Conservation (phyloP, 2,113 vertebrate species). For the Delphinapterus leucas region DNA sequence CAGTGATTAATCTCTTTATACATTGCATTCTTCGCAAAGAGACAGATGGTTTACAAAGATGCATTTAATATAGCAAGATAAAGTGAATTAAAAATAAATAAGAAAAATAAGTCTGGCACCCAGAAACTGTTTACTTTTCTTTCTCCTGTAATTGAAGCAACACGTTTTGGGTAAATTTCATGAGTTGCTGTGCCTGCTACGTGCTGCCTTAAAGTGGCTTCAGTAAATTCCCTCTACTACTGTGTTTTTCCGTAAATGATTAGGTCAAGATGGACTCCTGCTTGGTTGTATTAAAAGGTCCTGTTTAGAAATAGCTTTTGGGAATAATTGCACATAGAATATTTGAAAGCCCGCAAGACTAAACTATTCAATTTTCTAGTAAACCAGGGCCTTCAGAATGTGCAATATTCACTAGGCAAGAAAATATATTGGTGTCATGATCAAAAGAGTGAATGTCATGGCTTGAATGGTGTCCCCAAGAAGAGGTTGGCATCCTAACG, state of each 20-base stretch:
- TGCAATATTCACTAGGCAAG: not conserved
- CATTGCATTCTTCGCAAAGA: not conserved
- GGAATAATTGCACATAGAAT: too few relatives aligned
- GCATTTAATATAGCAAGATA: not conserved
- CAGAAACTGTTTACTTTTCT: rapidly evolving
- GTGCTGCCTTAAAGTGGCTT: rapidly evolving
- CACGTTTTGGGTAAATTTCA: not conserved
- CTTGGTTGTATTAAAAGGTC: not conserved
- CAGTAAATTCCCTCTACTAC: rapidly evolving
- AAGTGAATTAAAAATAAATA: not conserved
- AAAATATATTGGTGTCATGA: too few relatives aligned
- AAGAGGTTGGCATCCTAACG: not conserved
- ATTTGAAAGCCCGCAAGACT: not conserved
- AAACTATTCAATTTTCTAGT: not conserved
- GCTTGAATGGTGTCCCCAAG: not conserved
- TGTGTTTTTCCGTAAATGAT: not conserved
- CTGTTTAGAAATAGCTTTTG: not conserved
- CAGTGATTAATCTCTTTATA: not conserved
- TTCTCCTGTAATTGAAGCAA: not conserved
- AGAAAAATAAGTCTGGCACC: not conserved
- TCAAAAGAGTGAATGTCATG: rapidly evolving
- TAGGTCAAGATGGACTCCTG: not conserved
- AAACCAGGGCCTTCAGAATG: not conserved
- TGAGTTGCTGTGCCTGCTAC: not conserved
- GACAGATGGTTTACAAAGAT: not conserved